A percentile compares a stretch with the other conserved stretches of the same genome.
phyloP scores from a whole-genome alignment of 2,888 invertebrate genomes.

The Brenthis daphne region DNA sequence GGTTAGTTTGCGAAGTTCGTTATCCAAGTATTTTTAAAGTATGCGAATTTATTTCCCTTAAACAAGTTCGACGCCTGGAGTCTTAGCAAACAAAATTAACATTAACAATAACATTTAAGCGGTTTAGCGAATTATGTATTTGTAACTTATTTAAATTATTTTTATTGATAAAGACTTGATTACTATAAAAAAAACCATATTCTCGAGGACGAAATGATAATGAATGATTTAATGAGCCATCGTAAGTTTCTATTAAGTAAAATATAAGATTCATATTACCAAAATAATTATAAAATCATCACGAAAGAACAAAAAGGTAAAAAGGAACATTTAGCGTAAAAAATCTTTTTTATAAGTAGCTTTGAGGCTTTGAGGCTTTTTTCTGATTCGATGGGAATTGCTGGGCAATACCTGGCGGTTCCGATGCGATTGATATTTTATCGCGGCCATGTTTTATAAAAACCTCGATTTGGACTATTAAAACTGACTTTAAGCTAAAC shows the following conservation, averaged over 20 bases:
- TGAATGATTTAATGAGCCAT: too few relatives aligned
- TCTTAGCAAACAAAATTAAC: slow-evolving; percentile 16
- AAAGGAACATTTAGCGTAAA: neutral
- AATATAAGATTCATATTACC: too few relatives aligned
- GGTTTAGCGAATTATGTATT: slow-evolving; percentile 4
- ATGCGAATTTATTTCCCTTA: slow-evolving; percentile 6
- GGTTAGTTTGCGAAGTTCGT: neutral
- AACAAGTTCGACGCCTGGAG: neutral
- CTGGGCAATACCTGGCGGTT: neutral
- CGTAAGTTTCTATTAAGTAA: too few relatives aligned
- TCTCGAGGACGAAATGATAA: too few relatives aligned
- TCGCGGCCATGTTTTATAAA: too few relatives aligned
- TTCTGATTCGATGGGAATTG: neutral
- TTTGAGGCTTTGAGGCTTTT: neutral
- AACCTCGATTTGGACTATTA: too few relatives aligned
- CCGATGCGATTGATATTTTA: neutral
- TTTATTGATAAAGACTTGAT: neutral
- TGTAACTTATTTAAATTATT: neutral
- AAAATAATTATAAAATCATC: too few relatives aligned
- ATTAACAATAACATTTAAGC: slow-evolving; percentile 17
- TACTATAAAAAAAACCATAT: too few relatives aligned
- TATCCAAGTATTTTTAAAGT: neutral
- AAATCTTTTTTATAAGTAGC: neutral
- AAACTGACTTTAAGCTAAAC: too few relatives aligned
- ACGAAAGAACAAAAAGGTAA: too few relatives aligned